Base-by-base conservation (phyloP, 2,888 invertebrate species). In the Palloptera scutellata region DNA sequence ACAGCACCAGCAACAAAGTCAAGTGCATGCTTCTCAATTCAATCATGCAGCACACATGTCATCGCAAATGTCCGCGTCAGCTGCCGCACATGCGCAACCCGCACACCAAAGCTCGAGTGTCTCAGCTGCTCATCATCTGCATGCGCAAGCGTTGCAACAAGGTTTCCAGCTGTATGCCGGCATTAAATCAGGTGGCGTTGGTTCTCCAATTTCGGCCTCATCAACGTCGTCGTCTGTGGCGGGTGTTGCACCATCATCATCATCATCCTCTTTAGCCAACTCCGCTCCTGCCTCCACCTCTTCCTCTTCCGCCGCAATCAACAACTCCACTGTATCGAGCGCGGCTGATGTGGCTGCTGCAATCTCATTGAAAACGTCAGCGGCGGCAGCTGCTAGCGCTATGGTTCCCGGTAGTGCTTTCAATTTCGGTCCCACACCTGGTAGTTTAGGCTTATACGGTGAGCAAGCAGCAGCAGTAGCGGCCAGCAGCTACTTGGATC, bases 321-420 rank as follows among this genome's bases (percentile, higher is more conserved):
- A 78, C 5, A 71, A 76, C n/a, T 74, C 76, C 5, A 69, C 72
- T 40, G 72, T 68, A 1, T 64, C 72, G 2, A 55, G 79, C 20
- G 78, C 77, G 0, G 78, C 80, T 0, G 83, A 81, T 73, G 71
- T 81, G 9, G 81, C 82, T 67, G 79, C 71, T 1, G 87, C 87
- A 71, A 89, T 92, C 74, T 87, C 90, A 12, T 79, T 91, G 59
- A 89, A 92, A 76, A 89, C 91, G 41, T 65, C 69, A 9, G 75
- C 76, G 9, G 71, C 71, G 10, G 72, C 72, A 12, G 74, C 75
- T 60, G 87, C 89, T 12, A 86, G 89, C 5, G 89, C 89, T 75
- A 91, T 92, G 79, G 92, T 94, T 72, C 90, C 94, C 9, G 91
- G 92, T 40, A 93, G 93, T 84, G 93, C 94, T 61, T 95, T 94